Percentiles rank a stretch among this genome's conserved stretches.
These are phyloP conservation scores for Pegoplata infirma DNA, from an alignment of 2,888 invertebrate genomes.

Conservation along the genomic window DNA sequence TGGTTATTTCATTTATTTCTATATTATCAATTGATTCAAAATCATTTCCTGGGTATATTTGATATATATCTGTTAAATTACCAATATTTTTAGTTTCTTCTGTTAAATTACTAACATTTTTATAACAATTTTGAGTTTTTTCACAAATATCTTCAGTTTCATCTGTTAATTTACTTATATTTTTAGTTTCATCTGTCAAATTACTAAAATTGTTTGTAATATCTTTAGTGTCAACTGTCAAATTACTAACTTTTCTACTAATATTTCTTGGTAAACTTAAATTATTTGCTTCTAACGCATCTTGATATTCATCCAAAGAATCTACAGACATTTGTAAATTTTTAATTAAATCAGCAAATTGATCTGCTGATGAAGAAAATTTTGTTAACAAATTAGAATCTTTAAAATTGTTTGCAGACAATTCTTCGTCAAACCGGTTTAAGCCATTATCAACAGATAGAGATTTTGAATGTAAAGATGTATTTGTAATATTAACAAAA, in stretches of 20 bases:
- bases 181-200: not conserved
- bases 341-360: constrained; percentile 1
- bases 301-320: constrained; percentile 45
- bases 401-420: not conserved
- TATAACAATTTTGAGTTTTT: too few species aligned
- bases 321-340: constrained; percentile 42
- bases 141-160: too few species aligned
- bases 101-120: too few species aligned
- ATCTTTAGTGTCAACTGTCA: too few species aligned
- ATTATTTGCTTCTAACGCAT: constrained; percentile 5
- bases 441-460: not conserved
- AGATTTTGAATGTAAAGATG: not conserved
- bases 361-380: not conserved
- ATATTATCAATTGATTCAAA: not conserved
- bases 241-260: too few species aligned
- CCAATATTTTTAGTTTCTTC: not conserved
- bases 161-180: not conserved
- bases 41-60: too few species aligned
- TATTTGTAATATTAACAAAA: not conserved
- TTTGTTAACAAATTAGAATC: not conserved
- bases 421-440: not conserved
- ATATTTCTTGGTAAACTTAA: too few species aligned
- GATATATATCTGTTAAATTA: not conserved
- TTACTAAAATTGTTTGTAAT: too few species aligned
- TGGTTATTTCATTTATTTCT: not conserved